Evolutionary conservation across 2,113 vertebrate genomes (phyloP), one percentile per base, ranked within the genome.

Genomic region (Athene noctua): DNA sequence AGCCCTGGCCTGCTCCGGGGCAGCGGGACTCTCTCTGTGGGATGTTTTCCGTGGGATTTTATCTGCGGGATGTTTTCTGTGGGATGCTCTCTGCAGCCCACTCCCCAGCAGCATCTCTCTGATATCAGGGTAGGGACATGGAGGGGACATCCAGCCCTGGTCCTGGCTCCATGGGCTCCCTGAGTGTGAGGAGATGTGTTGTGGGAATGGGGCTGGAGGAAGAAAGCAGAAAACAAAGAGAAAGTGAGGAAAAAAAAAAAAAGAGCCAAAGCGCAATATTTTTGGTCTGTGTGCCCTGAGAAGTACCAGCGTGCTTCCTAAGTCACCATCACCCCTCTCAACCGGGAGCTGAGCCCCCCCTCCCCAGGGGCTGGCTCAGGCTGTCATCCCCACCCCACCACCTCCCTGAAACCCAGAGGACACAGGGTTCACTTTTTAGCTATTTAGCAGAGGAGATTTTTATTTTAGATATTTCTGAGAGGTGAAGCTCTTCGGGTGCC

Each of bases 121-220:
- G 40, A 11, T 40, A 0, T 34, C 15, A 2, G 12, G 4, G 29
- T 8, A 10, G 27, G 67, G 70, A 25, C 58, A n/a, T 25, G 1
- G 13, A 52, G 38, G 34, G 58, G 34, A 42, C 58, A 59, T 40
- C 13, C 51, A 32, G 30, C 44, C 49, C 51, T 4, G 1, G 19
- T 14, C 34, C 51, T 13, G 22, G 7, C 14, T 44, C 63, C 10
- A 0, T 3, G 44, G 55, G 38, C 16, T 58, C 71, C 4, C 9
- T 1, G n/a, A 16, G 26, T 1, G 2, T 12, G 59, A 6, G 18
- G 59, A 54, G n/a, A 30, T 0, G 1, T 5, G 16, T 11, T 0
- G 2, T 47, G 79, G 65, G 49, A 30, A 19, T 11, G 51, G 57
- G 57, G 5, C 42, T 51, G 77, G 63, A 57, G 49, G 27, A 25